Conservation (phyloP, 2,113 vertebrate species). For the Phylloscopus trochiloides region DNA sequence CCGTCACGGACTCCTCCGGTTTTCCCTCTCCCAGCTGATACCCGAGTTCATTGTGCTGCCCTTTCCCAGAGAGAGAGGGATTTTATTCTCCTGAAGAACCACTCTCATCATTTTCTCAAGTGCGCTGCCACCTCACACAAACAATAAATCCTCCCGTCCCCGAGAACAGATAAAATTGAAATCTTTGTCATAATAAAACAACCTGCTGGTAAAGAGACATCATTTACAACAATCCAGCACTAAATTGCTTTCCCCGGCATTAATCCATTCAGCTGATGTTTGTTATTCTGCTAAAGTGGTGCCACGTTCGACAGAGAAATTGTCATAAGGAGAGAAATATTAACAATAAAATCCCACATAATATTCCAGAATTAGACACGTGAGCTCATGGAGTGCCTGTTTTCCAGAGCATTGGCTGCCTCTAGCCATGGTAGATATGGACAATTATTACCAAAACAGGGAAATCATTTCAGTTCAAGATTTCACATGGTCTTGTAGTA, state of each 20-base stretch:
- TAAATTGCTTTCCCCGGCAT: slow-evolving; percentile 13
- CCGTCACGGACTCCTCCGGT: neutral
- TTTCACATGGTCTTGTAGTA: neutral
- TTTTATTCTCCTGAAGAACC: neutral
- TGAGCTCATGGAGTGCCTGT: neutral
- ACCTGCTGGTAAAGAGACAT: slow-evolving; percentile 29
- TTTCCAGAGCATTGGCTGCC: neutral
- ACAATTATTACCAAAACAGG: neutral
- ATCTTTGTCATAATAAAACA: slow-evolving; percentile 47
- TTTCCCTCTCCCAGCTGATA: neutral
- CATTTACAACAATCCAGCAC: slow-evolving; percentile 23
- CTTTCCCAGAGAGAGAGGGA: neutral
- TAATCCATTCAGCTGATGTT: slow-evolving; percentile 16
- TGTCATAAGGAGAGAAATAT: slow-evolving; percentile 8
- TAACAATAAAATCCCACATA: neutral
- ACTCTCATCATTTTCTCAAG: neutral
- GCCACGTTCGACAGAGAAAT: neutral
- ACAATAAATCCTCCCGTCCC: slow-evolving; percentile 27
- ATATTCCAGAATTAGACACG: neutral
- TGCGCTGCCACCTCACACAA: neutral
- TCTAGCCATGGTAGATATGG: neutral
- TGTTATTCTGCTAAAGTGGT: slow-evolving; percentile 25
- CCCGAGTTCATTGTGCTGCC: neutral
- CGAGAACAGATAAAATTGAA: neutral
- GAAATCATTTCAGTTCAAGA: neutral